Percentiles rank a stretch among this genome's conserved stretches.
phyloP scores from a whole-genome alignment of 2,888 invertebrate genomes.

The Cyclophora punctaria region DNA sequence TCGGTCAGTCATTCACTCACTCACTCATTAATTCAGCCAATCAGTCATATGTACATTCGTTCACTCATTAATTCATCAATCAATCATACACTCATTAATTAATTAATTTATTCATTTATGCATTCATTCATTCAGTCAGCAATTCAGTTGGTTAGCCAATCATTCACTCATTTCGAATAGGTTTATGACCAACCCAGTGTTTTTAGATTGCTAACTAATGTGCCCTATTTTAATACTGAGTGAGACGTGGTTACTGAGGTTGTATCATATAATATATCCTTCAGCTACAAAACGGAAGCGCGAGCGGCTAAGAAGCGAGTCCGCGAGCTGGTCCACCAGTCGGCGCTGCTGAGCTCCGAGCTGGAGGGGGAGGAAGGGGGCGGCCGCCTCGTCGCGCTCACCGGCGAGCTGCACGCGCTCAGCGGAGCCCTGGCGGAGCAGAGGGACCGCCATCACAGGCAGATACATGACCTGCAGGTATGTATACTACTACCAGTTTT shows the following conservation, averaged over 20 bases:
- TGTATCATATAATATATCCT: background rate
- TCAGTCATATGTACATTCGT: no score
- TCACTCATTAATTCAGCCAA: no score
- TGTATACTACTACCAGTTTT: background rate
- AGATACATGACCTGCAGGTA: constrained; percentile 77
- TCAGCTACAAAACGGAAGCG: constrained; percentile 69
- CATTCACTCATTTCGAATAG: no score
- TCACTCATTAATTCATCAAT: background rate
- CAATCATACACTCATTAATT: background rate
- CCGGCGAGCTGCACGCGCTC: constrained; percentile 78
- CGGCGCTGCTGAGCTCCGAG: constrained; percentile 78
- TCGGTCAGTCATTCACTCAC: background rate
- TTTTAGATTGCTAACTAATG: no score
- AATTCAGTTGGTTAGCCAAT: no score
- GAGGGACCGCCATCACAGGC: constrained; percentile 68
- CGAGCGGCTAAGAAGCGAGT: constrained; percentile 76
- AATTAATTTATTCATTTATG: background rate
- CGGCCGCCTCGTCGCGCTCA: constrained; percentile 61
- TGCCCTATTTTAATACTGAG: no score
- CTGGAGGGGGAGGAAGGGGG: constrained; percentile 62
- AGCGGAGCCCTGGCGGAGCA: constrained; percentile 78
- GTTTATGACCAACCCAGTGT: no score
- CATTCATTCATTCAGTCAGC: no score
- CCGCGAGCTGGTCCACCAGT: constrained; percentile 79
- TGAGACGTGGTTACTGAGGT: no score